Conservation (phyloP, 2,888 invertebrate genomes). For the Itoplectis maculator region DNA sequence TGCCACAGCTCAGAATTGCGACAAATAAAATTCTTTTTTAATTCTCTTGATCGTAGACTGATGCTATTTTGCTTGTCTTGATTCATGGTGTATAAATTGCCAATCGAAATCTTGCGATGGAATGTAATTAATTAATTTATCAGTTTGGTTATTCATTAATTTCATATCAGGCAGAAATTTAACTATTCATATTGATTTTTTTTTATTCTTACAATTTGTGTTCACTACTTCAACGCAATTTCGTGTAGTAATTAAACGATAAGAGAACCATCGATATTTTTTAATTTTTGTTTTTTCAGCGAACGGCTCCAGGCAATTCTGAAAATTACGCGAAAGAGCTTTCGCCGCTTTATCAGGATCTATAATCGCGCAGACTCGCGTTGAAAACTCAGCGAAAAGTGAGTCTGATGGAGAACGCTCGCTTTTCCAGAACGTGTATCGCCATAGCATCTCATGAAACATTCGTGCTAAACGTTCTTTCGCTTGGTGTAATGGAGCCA, state of each 20-base stretch:
- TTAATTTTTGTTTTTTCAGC: not conserved
- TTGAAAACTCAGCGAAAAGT: conserved; percentile 30
- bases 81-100: too few relatives aligned
- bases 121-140: too few relatives aligned
- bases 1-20: too few relatives aligned
- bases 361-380: not conserved
- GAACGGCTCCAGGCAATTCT: not conserved
- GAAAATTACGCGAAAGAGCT: not conserved
- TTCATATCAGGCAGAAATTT: too few relatives aligned
- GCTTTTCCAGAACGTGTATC: conserved; percentile 39
- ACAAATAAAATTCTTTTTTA: too few relatives aligned
- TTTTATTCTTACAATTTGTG: too few relatives aligned
- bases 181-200: too few relatives aligned
- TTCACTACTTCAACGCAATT: not conserved
- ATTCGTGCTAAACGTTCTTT: conserved; percentile 55
- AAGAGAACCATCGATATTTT: not conserved
- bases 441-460: conserved; percentile 57
- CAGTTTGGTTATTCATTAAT: too few relatives aligned
- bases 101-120: too few relatives aligned
- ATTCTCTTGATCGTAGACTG: too few relatives aligned
- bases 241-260: not conserved
- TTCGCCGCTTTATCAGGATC: not conserved
- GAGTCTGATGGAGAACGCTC: conserved; percentile 42
- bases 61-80: too few relatives aligned
- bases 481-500: conserved; percentile 50